phyloP scores from a whole-genome alignment of 2,797 vertebrate genomes.

The Coilia nasus region DNA sequence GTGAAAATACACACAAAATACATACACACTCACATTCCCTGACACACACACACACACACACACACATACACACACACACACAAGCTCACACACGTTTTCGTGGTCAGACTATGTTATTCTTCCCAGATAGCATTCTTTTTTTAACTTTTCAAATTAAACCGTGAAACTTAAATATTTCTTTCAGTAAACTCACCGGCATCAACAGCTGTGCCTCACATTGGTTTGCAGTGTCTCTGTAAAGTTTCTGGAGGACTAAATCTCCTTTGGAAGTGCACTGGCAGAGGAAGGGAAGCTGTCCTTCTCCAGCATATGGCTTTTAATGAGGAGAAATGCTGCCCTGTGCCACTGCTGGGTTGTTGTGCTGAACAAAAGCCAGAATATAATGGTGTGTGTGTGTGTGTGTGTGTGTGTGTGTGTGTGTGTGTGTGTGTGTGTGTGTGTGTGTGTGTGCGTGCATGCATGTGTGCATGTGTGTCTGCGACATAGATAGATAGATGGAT shows the following conservation, averaged over 20 bases:
- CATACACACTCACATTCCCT: slow-evolving; percentile 11
- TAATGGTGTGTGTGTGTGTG: slow-evolving; percentile 49
- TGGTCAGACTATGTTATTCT: slow-evolving; percentile 6
- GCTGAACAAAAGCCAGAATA: neutral
- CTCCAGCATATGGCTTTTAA: neutral
- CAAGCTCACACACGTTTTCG: neutral
- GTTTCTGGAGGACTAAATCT: neutral
- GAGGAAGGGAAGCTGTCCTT: neutral
- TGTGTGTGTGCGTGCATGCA: too few relatives aligned
- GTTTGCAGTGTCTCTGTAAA: neutral
- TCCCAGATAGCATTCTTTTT: neutral
- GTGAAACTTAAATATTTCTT: slow-evolving; percentile 6
- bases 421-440: too few relatives aligned
- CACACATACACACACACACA: slow-evolving; percentile 8
- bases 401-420: slow-evolving; percentile 34
- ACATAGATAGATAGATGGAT: too few relatives aligned
- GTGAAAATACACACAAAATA: slow-evolving; percentile 31
- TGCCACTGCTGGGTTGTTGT: neutral
- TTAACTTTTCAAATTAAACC: neutral
- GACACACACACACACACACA: slow-evolving; percentile 17
- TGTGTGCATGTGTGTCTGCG: too few relatives aligned
- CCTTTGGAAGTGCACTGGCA: neutral
- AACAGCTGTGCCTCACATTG: neutral
- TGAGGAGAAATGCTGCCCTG: neutral
- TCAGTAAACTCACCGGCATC: neutral